Evolutionary conservation across 2,797 vertebrate species (phyloP).

Genomic region (Danio albolineatus): DNA sequence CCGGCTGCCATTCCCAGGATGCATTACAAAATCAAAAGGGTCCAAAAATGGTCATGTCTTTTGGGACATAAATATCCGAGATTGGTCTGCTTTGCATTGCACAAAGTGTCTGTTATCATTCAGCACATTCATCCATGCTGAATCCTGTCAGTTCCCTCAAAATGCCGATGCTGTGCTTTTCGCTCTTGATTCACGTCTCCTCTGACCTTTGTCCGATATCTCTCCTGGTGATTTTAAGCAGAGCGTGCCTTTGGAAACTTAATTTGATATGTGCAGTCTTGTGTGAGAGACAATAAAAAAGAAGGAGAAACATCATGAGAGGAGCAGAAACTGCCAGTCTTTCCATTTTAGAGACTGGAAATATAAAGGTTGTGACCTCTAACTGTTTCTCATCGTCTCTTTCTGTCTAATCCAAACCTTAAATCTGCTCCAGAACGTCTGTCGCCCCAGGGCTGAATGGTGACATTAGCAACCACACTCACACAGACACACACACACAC

Average conservation of each 20-base stretch:
- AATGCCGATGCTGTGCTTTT: constrained; percentile 47
- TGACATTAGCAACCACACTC: constrained; percentile 23
- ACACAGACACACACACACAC: too few relatives aligned
- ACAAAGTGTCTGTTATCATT: constrained; percentile 52
- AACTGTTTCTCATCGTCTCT: constrained; percentile 33
- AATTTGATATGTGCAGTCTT: constrained; percentile 31
- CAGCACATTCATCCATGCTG: constrained; percentile 40
- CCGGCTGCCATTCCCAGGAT: neutral
- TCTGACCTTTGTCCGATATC: constrained; percentile 51
- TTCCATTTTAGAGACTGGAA: constrained; percentile 23
- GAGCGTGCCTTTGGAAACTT: constrained; percentile 38
- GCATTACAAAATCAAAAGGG: constrained; percentile 7
- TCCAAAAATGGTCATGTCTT: constrained; percentile 14
- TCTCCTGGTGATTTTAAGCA: constrained; percentile 31
- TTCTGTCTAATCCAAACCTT: constrained; percentile 35
- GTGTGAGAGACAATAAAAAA: constrained; percentile 6
- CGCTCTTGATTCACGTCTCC: constrained; percentile 56
- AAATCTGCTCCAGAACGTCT: constrained; percentile 4
- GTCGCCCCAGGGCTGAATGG: constrained; percentile 15
- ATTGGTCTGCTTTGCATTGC: constrained; percentile 30
- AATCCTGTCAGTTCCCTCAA: constrained; percentile 26
- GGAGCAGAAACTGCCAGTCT: constrained; percentile 30
- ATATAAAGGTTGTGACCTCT: constrained; percentile 26
- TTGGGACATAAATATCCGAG: constrained; percentile 18
- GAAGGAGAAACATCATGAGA: constrained; percentile 6